Conservation (phyloP, 2,797 vertebrate species). For the Mastacembelus armatus region DNA sequence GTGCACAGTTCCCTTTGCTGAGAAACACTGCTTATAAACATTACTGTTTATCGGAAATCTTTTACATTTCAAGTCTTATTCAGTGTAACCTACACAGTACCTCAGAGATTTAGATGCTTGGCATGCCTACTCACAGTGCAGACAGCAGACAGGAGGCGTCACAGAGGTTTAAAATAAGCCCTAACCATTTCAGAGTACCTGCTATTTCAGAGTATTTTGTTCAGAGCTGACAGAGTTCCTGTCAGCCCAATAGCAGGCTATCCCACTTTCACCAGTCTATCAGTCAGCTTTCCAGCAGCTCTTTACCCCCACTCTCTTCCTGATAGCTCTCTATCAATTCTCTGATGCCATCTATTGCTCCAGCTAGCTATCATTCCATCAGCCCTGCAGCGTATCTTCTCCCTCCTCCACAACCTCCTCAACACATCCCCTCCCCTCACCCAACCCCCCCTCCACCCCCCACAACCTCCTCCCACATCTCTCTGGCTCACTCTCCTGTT, state of each 20-base stretch:
- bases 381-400: slow-evolving; percentile 44
- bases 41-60: slow-evolving; percentile 35
- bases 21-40: slow-evolving; percentile 14
- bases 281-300: slow-evolving; percentile 46
- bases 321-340: slow-evolving; percentile 70
- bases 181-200: slow-evolving; percentile 19
- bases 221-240: slow-evolving; percentile 51
- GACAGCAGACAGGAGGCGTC: slow-evolving; percentile 28
- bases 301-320: slow-evolving; percentile 37
- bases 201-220: slow-evolving; percentile 22
- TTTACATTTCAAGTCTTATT: slow-evolving; percentile 1
- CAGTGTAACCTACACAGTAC: slow-evolving; percentile 14
- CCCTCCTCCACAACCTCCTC: slow-evolving; percentile 34
- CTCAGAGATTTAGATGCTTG: slow-evolving; percentile 11
- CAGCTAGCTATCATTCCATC: slow-evolving; percentile 63
- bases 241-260: slow-evolving; percentile 52
- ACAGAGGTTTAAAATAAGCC: slow-evolving; percentile 13
- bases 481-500: slow-evolving; percentile 15
- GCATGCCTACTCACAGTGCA: slow-evolving; percentile 8
- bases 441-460: background rate
- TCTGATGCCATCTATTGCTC: slow-evolving; percentile 64
- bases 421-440: no score
- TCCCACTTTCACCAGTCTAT: slow-evolving; percentile 54
- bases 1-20: background rate
- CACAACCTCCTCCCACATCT: background rate